Conservation (phyloP, 2,113 vertebrate species). For the Candoia aspera region DNA sequence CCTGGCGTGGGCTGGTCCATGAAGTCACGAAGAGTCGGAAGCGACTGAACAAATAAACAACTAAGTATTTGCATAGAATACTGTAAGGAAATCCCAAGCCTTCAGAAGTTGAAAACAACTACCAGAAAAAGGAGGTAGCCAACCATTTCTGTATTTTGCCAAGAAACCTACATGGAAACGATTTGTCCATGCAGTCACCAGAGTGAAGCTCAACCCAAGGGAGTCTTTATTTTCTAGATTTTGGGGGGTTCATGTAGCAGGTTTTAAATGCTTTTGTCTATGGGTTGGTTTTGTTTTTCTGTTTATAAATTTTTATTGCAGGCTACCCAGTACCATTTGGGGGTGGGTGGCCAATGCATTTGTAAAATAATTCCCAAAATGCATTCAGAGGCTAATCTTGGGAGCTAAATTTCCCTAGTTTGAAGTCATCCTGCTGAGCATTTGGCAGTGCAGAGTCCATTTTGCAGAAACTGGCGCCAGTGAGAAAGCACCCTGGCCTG, state of each 20-base stretch:
- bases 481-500: fast-evolving
- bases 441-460: neutral
- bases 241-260: neutral
- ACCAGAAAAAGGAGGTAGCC: neutral
- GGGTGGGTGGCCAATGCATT: neutral
- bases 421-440: neutral
- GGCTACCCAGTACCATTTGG: neutral
- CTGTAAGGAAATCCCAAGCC: neutral
- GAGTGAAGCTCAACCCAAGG: neutral
- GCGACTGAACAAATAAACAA: too few relatives aligned
- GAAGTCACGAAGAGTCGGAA: too few relatives aligned
- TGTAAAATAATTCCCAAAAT: neutral
- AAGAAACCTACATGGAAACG: neutral
- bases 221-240: neutral
- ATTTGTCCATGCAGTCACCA: too few relatives aligned
- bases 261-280: neutral
- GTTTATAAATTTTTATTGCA: neutral
- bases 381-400: neutral
- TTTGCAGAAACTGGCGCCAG: neutral
- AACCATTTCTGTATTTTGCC: neutral
- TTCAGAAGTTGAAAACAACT: neutral
- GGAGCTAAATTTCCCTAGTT: neutral
- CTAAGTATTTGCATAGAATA: neutral
- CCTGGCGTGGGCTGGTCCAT: too few relatives aligned
- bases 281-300: too few relatives aligned